These are phyloP conservation scores for Pristis pectinata DNA, from an alignment of 2,797 vertebrate genomes.

Conservation along the genomic window DNA sequence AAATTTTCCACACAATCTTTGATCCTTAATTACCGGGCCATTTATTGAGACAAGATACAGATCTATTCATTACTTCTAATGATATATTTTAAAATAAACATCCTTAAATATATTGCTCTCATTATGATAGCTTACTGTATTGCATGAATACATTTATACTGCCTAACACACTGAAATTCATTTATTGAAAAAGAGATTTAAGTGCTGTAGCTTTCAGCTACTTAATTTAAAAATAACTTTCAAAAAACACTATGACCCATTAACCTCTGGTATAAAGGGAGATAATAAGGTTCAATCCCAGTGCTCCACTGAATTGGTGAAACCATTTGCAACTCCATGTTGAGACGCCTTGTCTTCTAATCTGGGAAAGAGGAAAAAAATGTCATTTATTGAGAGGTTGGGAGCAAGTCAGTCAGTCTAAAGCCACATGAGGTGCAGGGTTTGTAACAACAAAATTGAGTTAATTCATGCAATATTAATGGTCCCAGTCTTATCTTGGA, in stretches of 20 bases:
- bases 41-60: background rate
- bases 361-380: background rate
- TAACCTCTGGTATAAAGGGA: background rate
- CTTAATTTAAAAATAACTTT: background rate
- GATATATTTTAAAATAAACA: constrained; percentile 2
- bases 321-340: background rate
- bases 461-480: background rate
- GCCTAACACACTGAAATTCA: background rate
- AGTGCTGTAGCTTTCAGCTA: background rate
- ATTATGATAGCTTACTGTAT: background rate
- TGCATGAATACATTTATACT: background rate
- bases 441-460: too few relatives aligned
- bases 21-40: background rate
- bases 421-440: background rate
- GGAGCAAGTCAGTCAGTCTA: background rate
- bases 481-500: background rate
- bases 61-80: background rate
- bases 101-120: background rate
- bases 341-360: background rate
- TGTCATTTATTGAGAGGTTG: background rate
- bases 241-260: background rate
- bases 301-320: background rate
- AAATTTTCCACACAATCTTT: background rate
- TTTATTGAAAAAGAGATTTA: background rate
- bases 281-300: background rate